phyloP scores from a whole-genome alignment of 2,113 vertebrate genomes.

The Dipodomys merriami region DNA sequence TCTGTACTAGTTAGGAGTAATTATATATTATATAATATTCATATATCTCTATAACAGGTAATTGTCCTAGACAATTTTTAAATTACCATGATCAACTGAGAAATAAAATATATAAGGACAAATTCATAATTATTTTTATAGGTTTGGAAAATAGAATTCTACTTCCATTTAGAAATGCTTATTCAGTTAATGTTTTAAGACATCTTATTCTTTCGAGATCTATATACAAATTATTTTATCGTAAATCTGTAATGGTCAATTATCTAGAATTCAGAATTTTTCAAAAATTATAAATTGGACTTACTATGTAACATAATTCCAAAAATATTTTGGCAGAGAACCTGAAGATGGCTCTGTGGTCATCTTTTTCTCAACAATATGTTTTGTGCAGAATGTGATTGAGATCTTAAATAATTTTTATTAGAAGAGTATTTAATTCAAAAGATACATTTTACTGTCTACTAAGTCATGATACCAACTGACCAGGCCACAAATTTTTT shows the following conservation, averaged over 20 bases:
- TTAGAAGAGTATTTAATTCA: conserved; percentile 73
- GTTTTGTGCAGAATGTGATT: conserved; percentile 47
- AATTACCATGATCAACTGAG: conserved; percentile 1
- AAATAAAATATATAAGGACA: conserved; percentile 25
- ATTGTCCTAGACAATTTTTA: background rate
- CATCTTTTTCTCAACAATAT: conserved; percentile 60
- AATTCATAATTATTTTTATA: conserved; percentile 58
- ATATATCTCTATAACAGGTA: background rate
- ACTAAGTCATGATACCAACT: background rate
- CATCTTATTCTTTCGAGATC: conserved; percentile 25
- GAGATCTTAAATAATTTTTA: conserved; percentile 21
- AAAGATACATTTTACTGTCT: conserved; percentile 58
- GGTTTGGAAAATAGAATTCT: conserved; percentile 27
- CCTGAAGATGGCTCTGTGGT: conserved; percentile 45
- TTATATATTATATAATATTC: background rate
- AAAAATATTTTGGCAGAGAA: conserved; percentile 57
- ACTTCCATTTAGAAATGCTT: conserved; percentile 57
- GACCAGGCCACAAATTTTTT: conserved; percentile 14
- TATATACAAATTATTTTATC: background rate
- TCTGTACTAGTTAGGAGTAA: conserved; percentile 47
- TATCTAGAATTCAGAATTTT: background rate
- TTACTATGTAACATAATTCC: conserved; percentile 31
- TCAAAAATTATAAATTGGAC: conserved; percentile 55
- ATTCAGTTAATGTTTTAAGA: conserved; percentile 61
- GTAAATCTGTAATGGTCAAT: conserved; percentile 25